phyloP scores from a whole-genome alignment of 2,888 invertebrate genomes.

The Rhagonycha fulva region DNA sequence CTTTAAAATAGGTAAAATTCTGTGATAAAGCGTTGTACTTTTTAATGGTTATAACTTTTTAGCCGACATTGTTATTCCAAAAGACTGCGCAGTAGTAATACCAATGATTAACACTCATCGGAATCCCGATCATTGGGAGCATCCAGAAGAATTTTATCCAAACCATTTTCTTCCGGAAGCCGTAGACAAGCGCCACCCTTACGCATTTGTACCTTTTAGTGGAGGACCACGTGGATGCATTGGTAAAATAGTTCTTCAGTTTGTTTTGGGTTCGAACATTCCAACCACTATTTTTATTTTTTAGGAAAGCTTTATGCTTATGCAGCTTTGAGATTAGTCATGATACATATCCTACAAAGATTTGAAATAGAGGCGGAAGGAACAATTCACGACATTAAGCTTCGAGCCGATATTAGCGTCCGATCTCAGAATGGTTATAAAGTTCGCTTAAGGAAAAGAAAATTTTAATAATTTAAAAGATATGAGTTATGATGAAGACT shows the following conservation, averaged over 20 bases:
- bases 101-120: conserved; percentile 27
- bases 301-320: conserved; percentile 43
- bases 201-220: conserved; percentile 4
- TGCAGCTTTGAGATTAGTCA: conserved; percentile 38
- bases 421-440: conserved; percentile 42
- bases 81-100: conserved; percentile 10
- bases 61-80: conserved; percentile 15
- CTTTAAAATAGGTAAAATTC: conserved; percentile 36
- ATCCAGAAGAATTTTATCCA: conserved; percentile 46
- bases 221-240: conserved; percentile 3
- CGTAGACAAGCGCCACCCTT: background rate
- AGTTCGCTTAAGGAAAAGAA: conserved; percentile 38
- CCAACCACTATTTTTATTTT: background rate
- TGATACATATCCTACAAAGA: conserved; percentile 40
- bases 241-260: background rate
- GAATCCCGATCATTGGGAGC: conserved; percentile 43
- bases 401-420: conserved; percentile 42
- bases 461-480: background rate
- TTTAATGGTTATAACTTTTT: background rate
- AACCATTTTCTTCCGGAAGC: conserved; percentile 32
- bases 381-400: conserved; percentile 41
- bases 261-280: background rate
- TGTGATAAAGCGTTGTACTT: background rate
- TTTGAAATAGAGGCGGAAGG: conserved; percentile 44
- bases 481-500: too few species aligned